phyloP scores from a whole-genome alignment of 2,113 vertebrate genomes.

The Ophiodon elongatus region DNA sequence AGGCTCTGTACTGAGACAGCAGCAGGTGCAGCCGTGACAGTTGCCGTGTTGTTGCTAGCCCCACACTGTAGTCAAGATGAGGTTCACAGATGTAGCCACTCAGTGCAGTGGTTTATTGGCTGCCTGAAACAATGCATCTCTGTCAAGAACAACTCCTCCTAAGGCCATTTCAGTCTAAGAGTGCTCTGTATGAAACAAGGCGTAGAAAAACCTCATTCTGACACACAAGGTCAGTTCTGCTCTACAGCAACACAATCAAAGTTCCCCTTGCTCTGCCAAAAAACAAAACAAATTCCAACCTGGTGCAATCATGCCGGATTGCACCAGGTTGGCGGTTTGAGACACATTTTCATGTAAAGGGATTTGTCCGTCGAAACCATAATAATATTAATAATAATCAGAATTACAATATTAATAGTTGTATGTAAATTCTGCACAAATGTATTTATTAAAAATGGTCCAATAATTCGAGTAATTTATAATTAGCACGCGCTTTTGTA shows the following conservation, averaged over 20 bases:
- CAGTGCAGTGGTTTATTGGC: conserved; percentile 81
- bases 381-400: background rate
- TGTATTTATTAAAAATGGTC: background rate
- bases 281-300: conserved; percentile 42
- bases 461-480: conserved; percentile 31
- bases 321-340: background rate
- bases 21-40: conserved; percentile 90
- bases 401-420: background rate
- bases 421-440: background rate
- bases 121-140: conserved; percentile 83
- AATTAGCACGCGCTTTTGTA: conserved; percentile 73
- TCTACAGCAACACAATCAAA: conserved; percentile 68
- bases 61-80: conserved; percentile 83
- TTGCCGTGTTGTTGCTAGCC: conserved; percentile 80
- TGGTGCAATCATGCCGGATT: conserved; percentile 35
- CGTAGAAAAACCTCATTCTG: conserved; percentile 66
- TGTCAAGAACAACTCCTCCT: conserved; percentile 79
- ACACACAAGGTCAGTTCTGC: conserved; percentile 70
- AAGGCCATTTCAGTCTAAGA: conserved; percentile 70
- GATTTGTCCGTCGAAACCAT: background rate
- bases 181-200: conserved; percentile 65
- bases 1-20: conserved; percentile 81
- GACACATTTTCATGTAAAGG: background rate
- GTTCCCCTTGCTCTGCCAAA: conserved; percentile 32
- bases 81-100: conserved; percentile 85